These are phyloP conservation scores for Leptobrachium leishanense DNA, from an alignment of 2,113 vertebrate genomes.

Conservation along the genomic window DNA sequence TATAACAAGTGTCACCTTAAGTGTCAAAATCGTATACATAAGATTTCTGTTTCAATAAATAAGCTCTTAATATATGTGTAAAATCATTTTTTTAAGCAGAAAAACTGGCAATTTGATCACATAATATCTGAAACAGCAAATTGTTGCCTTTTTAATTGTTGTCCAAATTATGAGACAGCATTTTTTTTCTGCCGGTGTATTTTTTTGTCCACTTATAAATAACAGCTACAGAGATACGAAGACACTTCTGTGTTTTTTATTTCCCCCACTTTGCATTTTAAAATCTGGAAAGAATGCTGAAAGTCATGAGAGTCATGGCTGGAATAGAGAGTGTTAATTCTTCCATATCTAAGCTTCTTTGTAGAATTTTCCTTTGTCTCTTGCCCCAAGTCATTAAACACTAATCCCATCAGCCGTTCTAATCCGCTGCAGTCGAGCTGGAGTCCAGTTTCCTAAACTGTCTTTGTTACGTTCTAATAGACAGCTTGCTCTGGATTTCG, in stretches of 20 bases:
- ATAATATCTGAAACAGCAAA: background rate
- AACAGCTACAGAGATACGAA: constrained; percentile 63
- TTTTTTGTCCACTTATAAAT: constrained; percentile 33
- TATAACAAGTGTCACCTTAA: no score
- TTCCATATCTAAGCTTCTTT: constrained; percentile 89
- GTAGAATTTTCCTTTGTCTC: constrained; percentile 83
- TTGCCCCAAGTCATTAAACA: constrained; percentile 99
- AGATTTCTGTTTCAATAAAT: no score
- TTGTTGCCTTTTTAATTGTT: constrained; percentile 34
- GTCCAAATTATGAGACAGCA: constrained; percentile 25
- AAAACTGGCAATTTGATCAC: no score
- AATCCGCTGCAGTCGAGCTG: constrained; percentile 88
- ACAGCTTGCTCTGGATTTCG: constrained; percentile 75
- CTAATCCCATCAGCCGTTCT: constrained; percentile 98
- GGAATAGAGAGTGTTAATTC: constrained; percentile 87
- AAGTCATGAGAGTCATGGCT: constrained; percentile 72
- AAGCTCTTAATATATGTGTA: no score
- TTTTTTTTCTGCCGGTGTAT: background rate
- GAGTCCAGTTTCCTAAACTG: constrained; percentile 84
- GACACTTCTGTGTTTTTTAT: constrained; percentile 51
- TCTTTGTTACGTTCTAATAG: constrained; percentile 83
- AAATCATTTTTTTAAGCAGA: no score
- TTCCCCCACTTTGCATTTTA: constrained; percentile 50
- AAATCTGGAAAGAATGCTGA: constrained; percentile 71
- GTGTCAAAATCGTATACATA: no score